These are phyloP conservation scores for Pelecanoides urinatrix DNA, from an alignment of 2,113 vertebrate genomes.

Conservation along the genomic window DNA sequence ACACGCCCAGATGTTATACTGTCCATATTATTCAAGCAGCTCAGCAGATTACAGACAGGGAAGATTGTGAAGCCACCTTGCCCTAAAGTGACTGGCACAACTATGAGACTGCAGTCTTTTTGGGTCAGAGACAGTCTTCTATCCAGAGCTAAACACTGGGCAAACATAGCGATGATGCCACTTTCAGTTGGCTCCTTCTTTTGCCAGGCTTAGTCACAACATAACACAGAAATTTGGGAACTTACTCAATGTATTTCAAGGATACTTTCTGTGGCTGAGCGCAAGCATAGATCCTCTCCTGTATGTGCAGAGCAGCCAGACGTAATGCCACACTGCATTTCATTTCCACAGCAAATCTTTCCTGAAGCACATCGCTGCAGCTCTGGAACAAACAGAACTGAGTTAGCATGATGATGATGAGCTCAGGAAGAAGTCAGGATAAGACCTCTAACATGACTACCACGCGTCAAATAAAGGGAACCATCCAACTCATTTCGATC, in stretches of 20 bases:
- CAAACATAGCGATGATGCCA: not conserved
- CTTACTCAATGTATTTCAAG: slow-evolving; percentile 94
- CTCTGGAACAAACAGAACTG: slow-evolving; percentile 75
- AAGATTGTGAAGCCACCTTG: not conserved
- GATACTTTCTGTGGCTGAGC: slow-evolving; percentile 91
- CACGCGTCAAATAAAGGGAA: fast-evolving
- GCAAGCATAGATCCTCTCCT: slow-evolving; percentile 89
- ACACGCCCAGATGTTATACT: not conserved
- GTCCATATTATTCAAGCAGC: not conserved
- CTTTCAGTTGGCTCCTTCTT: not conserved
- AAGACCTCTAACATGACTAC: not conserved
- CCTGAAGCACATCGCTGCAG: slow-evolving; percentile 93
- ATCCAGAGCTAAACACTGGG: not conserved
- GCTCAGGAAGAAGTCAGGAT: not conserved
- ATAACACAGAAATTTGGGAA: not conserved
- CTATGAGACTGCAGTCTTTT: not conserved
- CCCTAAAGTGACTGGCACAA: not conserved
- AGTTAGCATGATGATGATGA: not conserved
- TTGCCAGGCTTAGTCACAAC: not conserved
- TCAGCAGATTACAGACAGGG: not conserved
- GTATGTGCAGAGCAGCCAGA: slow-evolving; percentile 93
- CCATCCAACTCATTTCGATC: not conserved
- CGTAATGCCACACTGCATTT: slow-evolving; percentile 92
- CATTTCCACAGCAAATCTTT: slow-evolving; percentile 95
- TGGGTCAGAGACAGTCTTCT: not conserved